phyloP scores from a whole-genome alignment of 2,797 vertebrate genomes.

The Crocidura indochinensis region DNA sequence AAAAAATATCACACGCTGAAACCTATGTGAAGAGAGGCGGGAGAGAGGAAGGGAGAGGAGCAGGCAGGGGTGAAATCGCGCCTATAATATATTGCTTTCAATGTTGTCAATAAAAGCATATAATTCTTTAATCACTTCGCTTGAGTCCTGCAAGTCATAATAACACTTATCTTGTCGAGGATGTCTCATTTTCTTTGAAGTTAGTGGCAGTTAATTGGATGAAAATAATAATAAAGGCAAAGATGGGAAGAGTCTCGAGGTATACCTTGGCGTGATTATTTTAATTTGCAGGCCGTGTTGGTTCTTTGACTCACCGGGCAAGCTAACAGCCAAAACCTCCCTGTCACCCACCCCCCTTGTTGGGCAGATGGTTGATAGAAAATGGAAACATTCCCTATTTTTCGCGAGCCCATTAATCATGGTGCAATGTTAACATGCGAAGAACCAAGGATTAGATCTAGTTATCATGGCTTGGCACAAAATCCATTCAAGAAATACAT shows the following conservation, averaged over 20 bases:
- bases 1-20: too few relatives aligned
- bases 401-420: background rate
- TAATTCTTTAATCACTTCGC: background rate
- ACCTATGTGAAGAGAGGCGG: background rate
- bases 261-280: background rate
- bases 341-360: background rate
- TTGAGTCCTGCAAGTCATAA: background rate
- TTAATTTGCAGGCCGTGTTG: background rate
- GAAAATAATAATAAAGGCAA: background rate
- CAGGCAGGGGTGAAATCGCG: background rate
- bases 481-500: constrained; percentile 4
- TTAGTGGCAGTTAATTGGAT: background rate
- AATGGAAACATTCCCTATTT: background rate
- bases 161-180: background rate
- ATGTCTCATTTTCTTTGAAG: background rate
- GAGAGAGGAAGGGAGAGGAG: background rate
- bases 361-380: background rate
- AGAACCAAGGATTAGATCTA: background rate
- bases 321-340: background rate
- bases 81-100: background rate
- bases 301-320: background rate
- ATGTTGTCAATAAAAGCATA: background rate
- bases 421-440: background rate
- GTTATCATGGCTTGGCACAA: background rate
- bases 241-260: background rate